Conservation (phyloP, 2,797 vertebrate genomes). For the Bradypodion ventrale region DNA sequence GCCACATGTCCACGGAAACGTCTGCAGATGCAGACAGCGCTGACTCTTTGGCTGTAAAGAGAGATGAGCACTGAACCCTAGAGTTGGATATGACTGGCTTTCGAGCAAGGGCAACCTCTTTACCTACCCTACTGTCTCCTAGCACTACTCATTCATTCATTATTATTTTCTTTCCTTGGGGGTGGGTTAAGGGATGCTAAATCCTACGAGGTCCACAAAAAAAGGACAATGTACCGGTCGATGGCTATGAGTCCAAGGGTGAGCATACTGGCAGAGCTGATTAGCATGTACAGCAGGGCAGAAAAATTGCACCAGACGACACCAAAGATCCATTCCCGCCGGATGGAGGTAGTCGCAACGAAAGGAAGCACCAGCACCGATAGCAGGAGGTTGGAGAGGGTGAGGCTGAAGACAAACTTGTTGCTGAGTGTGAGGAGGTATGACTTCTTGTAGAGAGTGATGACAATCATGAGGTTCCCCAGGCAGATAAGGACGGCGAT, state of each 20-base stretch:
- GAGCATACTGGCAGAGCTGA: conserved; percentile 98
- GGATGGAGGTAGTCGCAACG: conserved; percentile 89
- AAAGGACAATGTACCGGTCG: conserved; percentile 84
- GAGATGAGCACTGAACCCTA: no score
- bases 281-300: conserved; percentile 93
- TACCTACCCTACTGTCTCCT: neutral
- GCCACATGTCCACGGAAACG: no score
- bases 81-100: no score
- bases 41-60: no score
- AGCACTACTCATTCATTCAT: neutral
- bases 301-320: conserved; percentile 99
- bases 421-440: conserved; percentile 98
- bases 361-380: conserved; percentile 93
- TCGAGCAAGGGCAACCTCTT: no score
- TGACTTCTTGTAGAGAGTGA: conserved; percentile 91
- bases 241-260: conserved; percentile 96
- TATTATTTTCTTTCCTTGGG: neutral
- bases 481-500: conserved; percentile 91
- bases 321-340: conserved; percentile 93
- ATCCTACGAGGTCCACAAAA: neutral
- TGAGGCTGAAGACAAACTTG: conserved; percentile 98
- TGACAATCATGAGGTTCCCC: conserved; percentile 92
- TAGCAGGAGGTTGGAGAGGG: conserved; percentile 93
- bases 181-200: neutral
- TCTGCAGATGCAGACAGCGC: no score